phyloP scores from a whole-genome alignment of 2,797 vertebrate species.

The Ispidina lecontei region DNA sequence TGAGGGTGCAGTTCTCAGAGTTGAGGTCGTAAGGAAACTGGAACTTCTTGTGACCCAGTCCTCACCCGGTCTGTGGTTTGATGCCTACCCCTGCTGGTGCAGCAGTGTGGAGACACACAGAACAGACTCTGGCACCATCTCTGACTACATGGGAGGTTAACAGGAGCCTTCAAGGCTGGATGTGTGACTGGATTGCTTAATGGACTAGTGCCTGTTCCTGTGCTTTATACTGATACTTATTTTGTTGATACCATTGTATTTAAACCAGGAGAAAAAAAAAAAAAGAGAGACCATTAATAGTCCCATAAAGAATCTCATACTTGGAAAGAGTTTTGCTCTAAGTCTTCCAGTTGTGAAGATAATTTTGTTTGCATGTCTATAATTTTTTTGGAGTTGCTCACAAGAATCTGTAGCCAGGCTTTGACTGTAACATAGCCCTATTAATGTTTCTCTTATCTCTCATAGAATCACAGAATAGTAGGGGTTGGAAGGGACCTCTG shows the following conservation, averaged over 20 bases:
- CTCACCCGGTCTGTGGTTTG: no score
- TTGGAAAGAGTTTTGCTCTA: conserved; percentile 28
- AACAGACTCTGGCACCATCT: no score
- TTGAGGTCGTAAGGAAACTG: no score
- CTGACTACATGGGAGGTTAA: background rate
- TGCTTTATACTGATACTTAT: conserved; percentile 13
- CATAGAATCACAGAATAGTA: no score
- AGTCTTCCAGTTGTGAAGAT: background rate
- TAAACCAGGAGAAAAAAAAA: background rate
- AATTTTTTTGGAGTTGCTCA: background rate
- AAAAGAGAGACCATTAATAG: background rate
- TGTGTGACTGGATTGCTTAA: background rate
- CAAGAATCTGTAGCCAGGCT: background rate
- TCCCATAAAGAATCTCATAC: background rate
- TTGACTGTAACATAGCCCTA: background rate
- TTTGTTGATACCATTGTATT: background rate
- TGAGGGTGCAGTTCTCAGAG: no score
- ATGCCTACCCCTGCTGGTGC: no score
- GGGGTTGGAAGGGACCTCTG: no score
- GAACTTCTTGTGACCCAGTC: no score
- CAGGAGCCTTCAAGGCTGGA: background rate
- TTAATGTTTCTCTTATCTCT: background rate
- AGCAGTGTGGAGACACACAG: no score
- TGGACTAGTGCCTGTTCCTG: background rate
- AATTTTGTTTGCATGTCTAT: background rate